Conservation (phyloP, 1,140 invertebrate genomes). For the Chrysomallon squamiferum region DNA sequence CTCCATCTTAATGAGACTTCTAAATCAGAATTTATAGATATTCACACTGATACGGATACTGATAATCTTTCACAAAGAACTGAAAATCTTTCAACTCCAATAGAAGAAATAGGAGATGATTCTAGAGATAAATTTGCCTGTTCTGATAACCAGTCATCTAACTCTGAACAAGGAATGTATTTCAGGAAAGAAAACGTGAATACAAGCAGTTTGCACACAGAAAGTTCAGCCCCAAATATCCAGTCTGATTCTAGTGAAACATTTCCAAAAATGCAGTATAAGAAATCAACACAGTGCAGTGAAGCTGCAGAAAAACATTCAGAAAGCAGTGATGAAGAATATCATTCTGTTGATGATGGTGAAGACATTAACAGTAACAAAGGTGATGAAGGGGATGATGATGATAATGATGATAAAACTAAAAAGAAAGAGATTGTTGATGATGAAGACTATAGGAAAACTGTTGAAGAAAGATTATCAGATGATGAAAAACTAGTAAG, state of each 20-base stretch:
- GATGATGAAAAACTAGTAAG: constrained; percentile 42
- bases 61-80: no score
- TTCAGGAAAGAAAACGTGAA: no score
- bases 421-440: constrained; percentile 27
- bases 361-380: constrained; percentile 1
- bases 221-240: no score
- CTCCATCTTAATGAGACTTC: no score
- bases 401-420: constrained; percentile 34
- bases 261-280: no score
- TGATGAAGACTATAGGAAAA: constrained; percentile 29
- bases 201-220: no score
- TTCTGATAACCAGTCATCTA: background rate
- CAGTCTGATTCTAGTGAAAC: no score
- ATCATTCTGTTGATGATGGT: background rate
- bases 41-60: background rate
- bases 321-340: background rate
- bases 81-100: background rate
- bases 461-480: constrained; percentile 34
- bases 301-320: no score
- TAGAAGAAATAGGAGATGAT: constrained; percentile 1
- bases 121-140: background rate
- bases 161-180: no score
- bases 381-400: constrained; percentile 3
- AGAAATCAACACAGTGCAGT: no score
- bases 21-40: constrained; percentile 1